Base-by-base conservation (phyloP, 2,113 vertebrate genomes). In the Osmerus mordax region DNA sequence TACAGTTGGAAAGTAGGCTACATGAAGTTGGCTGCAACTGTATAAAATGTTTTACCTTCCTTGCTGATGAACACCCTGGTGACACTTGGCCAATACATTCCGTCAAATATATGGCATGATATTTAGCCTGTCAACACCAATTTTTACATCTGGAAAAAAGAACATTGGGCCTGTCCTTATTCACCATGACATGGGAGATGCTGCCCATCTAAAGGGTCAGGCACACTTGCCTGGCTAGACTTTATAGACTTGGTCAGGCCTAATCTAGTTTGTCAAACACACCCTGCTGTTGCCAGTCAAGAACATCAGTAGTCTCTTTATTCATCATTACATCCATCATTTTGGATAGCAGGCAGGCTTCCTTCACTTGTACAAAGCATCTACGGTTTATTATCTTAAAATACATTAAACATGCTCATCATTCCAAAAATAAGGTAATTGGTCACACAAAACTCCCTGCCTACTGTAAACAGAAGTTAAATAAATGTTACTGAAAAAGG, bases 71-170 rank as follows among this genome's bases (percentile, higher is more conserved):
- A 53, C 70, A 75, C 78, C 56, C 78, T 68, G 72, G 51, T 85
- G 84, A 88, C 80, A 80, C 83, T 66, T 59, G 59, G 78, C 76
- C 83, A 85, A 81, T 76, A 78, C 74, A 69, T 60, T 78, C 76
- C 80, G 72, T 58, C n/a, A 89, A 73, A 86, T 89, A 81, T 83
- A 87, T 78, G 81, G 76, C 73, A 79, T 69, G 81, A 85, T 78
- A 79, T 83, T 88, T 81, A 82, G 63, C 79, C 86, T 64, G 81
- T 81, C 84, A 83, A 70, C 82, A 75, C 81, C 83, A 83, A 81
- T 81, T 75, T 72, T 67, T 18, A 72, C 65, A 81, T 72, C 71
- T 55, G 81, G 81, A 86, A 88, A 87, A 80, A 89, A 89, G 75
- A 87, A 88, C 77, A 86, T 9, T 0, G 16, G 71, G 41, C 78